phyloP scores from a whole-genome alignment of 2,888 invertebrate species.

The Punctoribates punctum region DNA sequence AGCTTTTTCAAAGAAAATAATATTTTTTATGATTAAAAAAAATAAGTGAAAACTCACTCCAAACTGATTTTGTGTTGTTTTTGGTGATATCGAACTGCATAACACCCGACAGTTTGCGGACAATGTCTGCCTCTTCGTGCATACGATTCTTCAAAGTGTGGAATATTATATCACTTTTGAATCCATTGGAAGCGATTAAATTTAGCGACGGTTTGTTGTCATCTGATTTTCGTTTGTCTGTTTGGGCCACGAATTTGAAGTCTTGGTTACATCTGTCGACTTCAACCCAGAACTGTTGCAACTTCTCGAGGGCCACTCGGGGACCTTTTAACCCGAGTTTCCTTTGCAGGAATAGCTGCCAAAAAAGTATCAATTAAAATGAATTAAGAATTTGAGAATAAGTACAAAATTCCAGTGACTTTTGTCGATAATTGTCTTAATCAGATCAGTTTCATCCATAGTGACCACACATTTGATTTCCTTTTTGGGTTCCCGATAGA shows the following conservation, averaged over 20 bases:
- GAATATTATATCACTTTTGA: slow-evolving; percentile 15
- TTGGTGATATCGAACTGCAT: slow-evolving; percentile 16
- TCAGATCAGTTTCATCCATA: background rate
- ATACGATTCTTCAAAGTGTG: slow-evolving; percentile 12
- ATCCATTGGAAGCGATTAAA: background rate
- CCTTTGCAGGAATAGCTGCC: background rate
- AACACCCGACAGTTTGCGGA: background rate
- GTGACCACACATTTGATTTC: background rate
- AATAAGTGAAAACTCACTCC: background rate
- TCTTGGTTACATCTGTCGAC: background rate
- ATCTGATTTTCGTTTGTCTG: background rate
- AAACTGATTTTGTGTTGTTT: background rate
- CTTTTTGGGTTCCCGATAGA: background rate
- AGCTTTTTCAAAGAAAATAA: background rate
- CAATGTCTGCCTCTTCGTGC: slow-evolving; percentile 14
- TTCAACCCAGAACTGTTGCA: slow-evolving; percentile 27
- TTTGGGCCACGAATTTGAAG: background rate
- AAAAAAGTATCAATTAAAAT: background rate
- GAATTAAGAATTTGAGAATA: background rate
- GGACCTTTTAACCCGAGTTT: background rate
- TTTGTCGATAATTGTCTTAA: background rate
- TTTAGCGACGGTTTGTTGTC: background rate
- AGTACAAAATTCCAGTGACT: background rate
- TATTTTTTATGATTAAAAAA: background rate
- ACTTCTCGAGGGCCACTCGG: slow-evolving; percentile 7